phyloP scores from a whole-genome alignment of 2,888 invertebrate genomes.

The Lamellibrachia satsuma region DNA sequence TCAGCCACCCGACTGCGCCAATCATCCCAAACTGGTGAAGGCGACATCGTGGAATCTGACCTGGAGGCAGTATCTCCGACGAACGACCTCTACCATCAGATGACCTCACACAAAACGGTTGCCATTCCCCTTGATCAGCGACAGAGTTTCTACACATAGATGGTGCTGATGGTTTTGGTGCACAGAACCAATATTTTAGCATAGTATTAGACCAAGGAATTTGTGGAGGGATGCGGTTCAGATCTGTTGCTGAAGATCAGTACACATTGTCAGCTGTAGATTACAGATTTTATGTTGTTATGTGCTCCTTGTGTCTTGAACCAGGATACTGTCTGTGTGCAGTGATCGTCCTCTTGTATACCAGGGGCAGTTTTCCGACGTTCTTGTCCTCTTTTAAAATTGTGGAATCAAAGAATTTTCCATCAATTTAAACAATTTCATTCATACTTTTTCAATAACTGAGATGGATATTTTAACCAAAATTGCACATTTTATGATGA shows the following conservation, averaged over 20 bases:
- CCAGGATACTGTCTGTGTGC: not conserved
- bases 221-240: no score
- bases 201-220: not conserved
- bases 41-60: not conserved
- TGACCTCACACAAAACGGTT: not conserved
- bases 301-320: not conserved
- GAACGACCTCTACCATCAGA: not conserved
- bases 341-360: not conserved
- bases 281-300: not conserved
- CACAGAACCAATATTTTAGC: not conserved
- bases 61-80: not conserved
- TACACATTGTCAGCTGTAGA: not conserved
- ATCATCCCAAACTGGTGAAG: not conserved
- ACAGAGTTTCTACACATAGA: conserved; percentile 5
- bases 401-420: not conserved
- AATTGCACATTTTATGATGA: not conserved
- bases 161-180: not conserved
- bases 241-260: no score
- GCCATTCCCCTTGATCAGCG: not conserved
- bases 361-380: not conserved
- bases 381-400: not conserved
- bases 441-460: not conserved
- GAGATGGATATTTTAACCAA: not conserved
- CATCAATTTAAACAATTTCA: not conserved
- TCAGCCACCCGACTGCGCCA: not conserved